These are phyloP conservation scores for Enteromius paludinosus DNA, from an alignment of 2,797 vertebrate species.

Conservation along the genomic window DNA sequence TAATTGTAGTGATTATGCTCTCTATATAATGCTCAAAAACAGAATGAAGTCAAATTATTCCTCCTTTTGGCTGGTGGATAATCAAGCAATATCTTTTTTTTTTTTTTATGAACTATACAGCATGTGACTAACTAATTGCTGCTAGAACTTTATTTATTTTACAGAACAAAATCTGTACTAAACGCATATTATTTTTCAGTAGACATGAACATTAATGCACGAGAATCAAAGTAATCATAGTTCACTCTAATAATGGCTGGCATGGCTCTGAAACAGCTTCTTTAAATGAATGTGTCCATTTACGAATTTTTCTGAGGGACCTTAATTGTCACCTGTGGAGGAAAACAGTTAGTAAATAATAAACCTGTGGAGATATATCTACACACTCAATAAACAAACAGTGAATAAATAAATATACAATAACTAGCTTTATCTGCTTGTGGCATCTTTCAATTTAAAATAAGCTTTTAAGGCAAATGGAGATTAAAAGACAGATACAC, in stretches of 20 bases:
- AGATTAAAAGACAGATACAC: neutral
- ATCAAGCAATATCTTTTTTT: neutral
- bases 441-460: neutral
- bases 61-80: neutral
- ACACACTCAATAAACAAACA: neutral
- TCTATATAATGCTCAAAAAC: neutral
- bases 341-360: neutral
- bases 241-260: neutral
- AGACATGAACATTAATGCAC: neutral
- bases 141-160: neutral
- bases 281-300: conserved; percentile 34
- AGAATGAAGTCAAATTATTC: neutral
- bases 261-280: neutral
- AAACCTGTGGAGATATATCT: neutral
- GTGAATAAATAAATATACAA: neutral
- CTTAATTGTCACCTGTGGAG: conserved; percentile 86
- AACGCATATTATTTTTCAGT: neutral
- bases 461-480: neutral
- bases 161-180: neutral
- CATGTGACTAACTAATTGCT: neutral
- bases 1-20: neutral
- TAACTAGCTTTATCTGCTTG: neutral
- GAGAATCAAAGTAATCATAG: neutral
- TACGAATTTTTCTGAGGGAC: conserved; percentile 94
- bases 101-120: neutral